These are phyloP conservation scores for Drosophila helvetica DNA, from an alignment of 2,888 invertebrate genomes.

Conservation along the genomic window DNA sequence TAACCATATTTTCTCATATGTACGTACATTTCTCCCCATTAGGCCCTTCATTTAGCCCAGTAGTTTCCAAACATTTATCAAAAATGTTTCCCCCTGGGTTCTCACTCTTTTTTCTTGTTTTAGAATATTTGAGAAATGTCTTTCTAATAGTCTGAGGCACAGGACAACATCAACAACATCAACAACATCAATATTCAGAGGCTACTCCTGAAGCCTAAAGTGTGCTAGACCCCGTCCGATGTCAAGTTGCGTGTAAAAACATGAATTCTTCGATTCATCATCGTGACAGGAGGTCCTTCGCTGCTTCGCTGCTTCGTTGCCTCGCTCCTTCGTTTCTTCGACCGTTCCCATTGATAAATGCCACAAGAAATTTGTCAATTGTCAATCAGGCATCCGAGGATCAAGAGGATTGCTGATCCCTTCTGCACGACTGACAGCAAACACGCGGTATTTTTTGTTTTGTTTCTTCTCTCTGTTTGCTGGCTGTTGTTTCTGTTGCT, in stretches of 20 bases:
- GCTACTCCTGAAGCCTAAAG: not conserved
- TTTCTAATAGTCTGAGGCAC: slow-evolving; percentile 31
- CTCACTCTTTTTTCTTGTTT: not conserved
- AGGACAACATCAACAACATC: slow-evolving; percentile 14
- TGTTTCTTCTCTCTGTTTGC: slow-evolving; percentile 24
- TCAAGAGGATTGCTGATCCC: slow-evolving; percentile 35
- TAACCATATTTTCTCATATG: not conserved
- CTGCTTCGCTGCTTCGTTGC: not conserved
- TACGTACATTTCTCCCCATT: not conserved
- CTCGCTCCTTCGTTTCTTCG: slow-evolving; percentile 40
- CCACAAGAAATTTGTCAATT: slow-evolving; percentile 71
- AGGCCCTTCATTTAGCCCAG: not conserved
- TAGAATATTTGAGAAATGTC: slow-evolving; percentile 44
- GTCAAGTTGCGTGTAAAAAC: slow-evolving; percentile 70
- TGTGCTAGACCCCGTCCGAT: slow-evolving; percentile 23
- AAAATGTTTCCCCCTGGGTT: not conserved
- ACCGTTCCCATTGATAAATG: slow-evolving; percentile 71
- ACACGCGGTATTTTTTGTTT: slow-evolving; percentile 54
- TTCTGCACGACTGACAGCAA: slow-evolving; percentile 55
- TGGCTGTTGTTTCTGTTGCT: slow-evolving; percentile 36
- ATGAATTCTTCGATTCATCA: slow-evolving; percentile 67
- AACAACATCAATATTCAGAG: slow-evolving; percentile 14
- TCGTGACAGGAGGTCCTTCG: slow-evolving; percentile 30
- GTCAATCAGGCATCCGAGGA: slow-evolving; percentile 64
- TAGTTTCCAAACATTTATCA: slow-evolving; percentile 16